Percentiles rank a stretch among this genome's conserved stretches.
Conservation (phyloP, 2,113 vertebrate species). For the Pholis gunnellus region DNA sequence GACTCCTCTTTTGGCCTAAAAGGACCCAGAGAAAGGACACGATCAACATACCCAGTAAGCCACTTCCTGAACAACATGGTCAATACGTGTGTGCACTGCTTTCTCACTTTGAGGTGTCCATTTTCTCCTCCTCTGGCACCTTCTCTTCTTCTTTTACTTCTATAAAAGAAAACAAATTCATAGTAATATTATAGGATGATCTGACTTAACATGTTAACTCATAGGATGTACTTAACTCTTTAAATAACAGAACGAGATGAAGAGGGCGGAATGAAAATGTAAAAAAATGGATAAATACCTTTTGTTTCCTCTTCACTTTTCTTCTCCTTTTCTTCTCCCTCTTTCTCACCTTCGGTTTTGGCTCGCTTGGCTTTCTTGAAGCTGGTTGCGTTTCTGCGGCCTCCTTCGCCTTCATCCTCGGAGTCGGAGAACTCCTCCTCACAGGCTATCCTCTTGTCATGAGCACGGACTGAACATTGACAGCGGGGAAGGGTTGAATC, state of each 20-base stretch:
- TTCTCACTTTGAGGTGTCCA: conserved; percentile 86
- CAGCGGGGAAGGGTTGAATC: not conserved
- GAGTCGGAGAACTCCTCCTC: conserved; percentile 99
- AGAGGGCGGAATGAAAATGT: conserved; percentile 1
- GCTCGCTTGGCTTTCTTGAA: conserved; percentile 95
- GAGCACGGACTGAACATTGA: conserved; percentile 88
- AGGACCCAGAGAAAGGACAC: conserved; percentile 37
- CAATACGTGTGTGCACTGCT: conserved; percentile 3
- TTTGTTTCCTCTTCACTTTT: conserved; percentile 88
- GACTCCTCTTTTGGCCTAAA: conserved; percentile 85
- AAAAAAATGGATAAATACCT: conserved; percentile 69
- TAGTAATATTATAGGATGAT: not conserved
- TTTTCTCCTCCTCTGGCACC: conserved; percentile 83
- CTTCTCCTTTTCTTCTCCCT: conserved; percentile 94
- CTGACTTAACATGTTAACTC: not conserved
- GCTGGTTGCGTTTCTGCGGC: conserved; percentile 92
- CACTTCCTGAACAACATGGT: conserved; percentile 4
- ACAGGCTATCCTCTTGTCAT: conserved; percentile 97
- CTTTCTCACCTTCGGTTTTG: conserved; percentile 96
- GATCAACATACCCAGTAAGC: conserved; percentile 23
- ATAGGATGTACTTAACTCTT: not conserved
- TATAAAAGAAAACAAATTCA: conserved; percentile 17
- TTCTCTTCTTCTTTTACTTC: conserved; percentile 87
- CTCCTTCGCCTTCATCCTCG: conserved; percentile 92
- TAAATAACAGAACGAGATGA: not conserved